Evolutionary conservation across 1,140 invertebrate genomes (phyloP), one percentile per base, ranked within the genome.

Genomic region (Scylla paramamosain): DNA sequence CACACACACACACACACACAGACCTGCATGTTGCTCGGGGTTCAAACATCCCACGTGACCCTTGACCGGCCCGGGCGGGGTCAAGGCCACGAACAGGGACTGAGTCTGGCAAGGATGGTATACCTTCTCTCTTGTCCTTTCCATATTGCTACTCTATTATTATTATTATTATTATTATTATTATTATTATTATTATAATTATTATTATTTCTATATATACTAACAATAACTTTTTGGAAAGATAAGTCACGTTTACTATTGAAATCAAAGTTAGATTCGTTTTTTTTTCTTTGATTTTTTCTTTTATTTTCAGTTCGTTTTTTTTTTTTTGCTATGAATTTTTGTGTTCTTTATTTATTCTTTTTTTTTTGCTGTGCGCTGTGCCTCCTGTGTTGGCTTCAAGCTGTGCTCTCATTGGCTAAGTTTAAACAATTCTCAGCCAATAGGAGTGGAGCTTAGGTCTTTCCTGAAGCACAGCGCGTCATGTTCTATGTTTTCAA

Each of bases 11-110:
- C n/a, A 93, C 82, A 84, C n/a, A 93, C 6, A 52, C 48, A 48
- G 20, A 91, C 25, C n/a, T 77, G 67, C 67, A 89, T 89, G 89
- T 91, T 91, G 89, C 89, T 91, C 89, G 89, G 89, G 89, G 89
- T 59, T 39, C 89, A 91, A 32, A 59, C 48, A 91, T 29, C 89
- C 46, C 48, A 91, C 89, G 48, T 91, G 48, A 59, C 89, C 89
- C 45, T 59, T 52, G 89, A 25, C 59, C 46, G 25, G n/a, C 46
- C 46, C 14, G 89, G 48, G 89, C 48, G 89, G 59, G 89, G 89
- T 91, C 89, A 91, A 48, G 59, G 89, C 45, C 89, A 91, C n/a
- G n/a, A 59, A 10, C 89, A 28, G 89, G 89, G 89, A 28, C 87
- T 52, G 46, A 28, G 48, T 28, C n/a, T n/a, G 46, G 16, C 48